These are phyloP conservation scores for Rhagium mordax DNA, from an alignment of 2,888 invertebrate species.

Conservation along the genomic window DNA sequence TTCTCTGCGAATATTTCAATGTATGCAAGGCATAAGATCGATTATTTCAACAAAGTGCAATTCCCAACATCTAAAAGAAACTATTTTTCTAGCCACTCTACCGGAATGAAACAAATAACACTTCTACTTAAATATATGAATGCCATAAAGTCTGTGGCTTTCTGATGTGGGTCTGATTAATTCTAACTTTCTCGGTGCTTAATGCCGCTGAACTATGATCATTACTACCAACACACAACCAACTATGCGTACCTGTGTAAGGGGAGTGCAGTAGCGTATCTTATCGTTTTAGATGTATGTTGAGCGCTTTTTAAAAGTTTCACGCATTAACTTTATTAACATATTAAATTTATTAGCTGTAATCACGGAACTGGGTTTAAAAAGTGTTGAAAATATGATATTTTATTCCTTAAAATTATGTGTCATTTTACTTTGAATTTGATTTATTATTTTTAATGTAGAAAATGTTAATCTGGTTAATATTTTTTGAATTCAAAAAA, in stretches of 20 bases:
- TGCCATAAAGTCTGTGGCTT: constrained; percentile 52
- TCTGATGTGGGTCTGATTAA: constrained; percentile 64
- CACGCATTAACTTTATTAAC: too few species aligned
- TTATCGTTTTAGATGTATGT: background rate
- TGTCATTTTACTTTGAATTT: too few species aligned
- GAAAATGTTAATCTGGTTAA: too few species aligned
- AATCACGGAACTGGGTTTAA: too few species aligned
- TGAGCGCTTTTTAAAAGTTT: too few species aligned
- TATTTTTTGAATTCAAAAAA: too few species aligned
- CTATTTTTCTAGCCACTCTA: constrained; percentile 37
- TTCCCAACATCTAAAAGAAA: constrained; percentile 37
- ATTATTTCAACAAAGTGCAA: constrained; percentile 43
- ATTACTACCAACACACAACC: constrained; percentile 59
- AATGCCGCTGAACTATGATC: constrained; percentile 63
- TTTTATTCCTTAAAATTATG: too few species aligned
- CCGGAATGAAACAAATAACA: constrained; percentile 44
- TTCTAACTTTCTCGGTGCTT: constrained; percentile 60
- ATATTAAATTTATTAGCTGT: too few species aligned
- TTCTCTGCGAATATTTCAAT: constrained; percentile 39
- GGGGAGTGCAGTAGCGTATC: constrained; percentile 31
- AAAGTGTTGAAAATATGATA: too few species aligned
- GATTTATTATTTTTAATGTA: too few species aligned
- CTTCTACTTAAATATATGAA: constrained; percentile 48
- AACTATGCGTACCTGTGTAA: constrained; percentile 60
- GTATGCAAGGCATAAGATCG: constrained; percentile 44